These are phyloP conservation scores for Vidua chalybeata DNA, from an alignment of 2,113 vertebrate species.

Conservation along the genomic window DNA sequence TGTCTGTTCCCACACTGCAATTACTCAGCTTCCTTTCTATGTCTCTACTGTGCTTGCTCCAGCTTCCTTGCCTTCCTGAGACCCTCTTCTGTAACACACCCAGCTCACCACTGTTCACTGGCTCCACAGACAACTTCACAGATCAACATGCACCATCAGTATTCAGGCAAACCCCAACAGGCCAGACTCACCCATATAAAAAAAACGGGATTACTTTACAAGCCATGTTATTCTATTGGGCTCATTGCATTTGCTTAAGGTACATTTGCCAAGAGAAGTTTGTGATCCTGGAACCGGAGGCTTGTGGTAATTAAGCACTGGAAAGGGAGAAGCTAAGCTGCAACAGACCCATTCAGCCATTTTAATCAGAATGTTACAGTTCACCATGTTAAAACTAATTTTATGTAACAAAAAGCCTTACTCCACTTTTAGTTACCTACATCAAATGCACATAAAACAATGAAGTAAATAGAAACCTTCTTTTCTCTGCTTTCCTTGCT, in stretches of 20 bases:
- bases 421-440: not conserved
- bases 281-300: not conserved
- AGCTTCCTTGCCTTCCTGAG: not conserved
- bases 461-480: conserved; percentile 31
- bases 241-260: not conserved
- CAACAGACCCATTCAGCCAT: not conserved
- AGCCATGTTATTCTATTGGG: not conserved
- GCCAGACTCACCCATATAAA: not conserved
- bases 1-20: not conserved
- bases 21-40: not conserved
- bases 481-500: conserved; percentile 36
- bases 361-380: not conserved
- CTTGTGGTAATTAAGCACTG: not conserved
- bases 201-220: not conserved
- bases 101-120: not conserved
- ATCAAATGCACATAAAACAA: not conserved
- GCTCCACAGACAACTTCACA: not conserved
- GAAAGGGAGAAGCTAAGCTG: not conserved
- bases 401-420: not conserved
- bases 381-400: not conserved
- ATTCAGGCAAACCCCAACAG: not conserved
- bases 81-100: not conserved
- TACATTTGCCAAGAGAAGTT: not conserved
- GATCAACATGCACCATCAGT: fast-evolving
- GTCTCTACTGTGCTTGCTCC: not conserved